Conservation (phyloP, 2,113 vertebrate genomes). For the Semicossyphus pulcher region DNA sequence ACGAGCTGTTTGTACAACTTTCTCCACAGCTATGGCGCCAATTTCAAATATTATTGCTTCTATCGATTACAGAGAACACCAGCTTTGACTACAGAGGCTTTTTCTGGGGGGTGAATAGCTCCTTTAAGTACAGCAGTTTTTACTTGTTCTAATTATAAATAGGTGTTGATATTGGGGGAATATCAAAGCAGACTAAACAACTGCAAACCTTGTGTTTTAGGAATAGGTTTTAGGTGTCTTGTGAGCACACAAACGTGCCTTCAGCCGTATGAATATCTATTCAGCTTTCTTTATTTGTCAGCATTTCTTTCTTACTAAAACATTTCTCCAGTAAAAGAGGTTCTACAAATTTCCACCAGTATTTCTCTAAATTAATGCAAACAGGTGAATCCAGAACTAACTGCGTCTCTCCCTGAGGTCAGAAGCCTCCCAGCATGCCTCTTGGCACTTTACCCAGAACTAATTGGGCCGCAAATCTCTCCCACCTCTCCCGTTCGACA, state of each 20-base stretch:
- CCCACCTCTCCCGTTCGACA: slow-evolving; percentile 14
- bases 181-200: not conserved
- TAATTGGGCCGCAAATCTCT: slow-evolving; percentile 65
- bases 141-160: not conserved
- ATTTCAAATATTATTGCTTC: too few species aligned
- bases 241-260: not conserved
- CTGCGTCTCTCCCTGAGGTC: slow-evolving; percentile 53
- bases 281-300: slow-evolving; percentile 12
- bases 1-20: too few species aligned
- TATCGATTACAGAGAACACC: too few species aligned
- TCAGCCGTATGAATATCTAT: not conserved
- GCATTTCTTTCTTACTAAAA: slow-evolving; percentile 39
- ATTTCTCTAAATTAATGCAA: slow-evolving; percentile 58
- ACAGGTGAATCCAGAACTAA: slow-evolving; percentile 46
- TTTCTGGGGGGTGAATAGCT: too few species aligned
- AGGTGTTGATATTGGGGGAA: not conserved
- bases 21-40: too few species aligned
- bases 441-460: slow-evolving; percentile 33
- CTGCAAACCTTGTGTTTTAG: not conserved
- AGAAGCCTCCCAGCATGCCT: slow-evolving; percentile 16
- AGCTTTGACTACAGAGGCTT: too few species aligned
- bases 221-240: too few species aligned
- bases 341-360: not conserved
- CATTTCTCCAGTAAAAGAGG: slow-evolving; percentile 35
- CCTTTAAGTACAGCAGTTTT: too few species aligned